A percentile compares a stretch with the other conserved stretches of the same genome.
phyloP scores from a whole-genome alignment of 2,113 vertebrate genomes.

The Pseudorhombus dupliciocellatus region DNA sequence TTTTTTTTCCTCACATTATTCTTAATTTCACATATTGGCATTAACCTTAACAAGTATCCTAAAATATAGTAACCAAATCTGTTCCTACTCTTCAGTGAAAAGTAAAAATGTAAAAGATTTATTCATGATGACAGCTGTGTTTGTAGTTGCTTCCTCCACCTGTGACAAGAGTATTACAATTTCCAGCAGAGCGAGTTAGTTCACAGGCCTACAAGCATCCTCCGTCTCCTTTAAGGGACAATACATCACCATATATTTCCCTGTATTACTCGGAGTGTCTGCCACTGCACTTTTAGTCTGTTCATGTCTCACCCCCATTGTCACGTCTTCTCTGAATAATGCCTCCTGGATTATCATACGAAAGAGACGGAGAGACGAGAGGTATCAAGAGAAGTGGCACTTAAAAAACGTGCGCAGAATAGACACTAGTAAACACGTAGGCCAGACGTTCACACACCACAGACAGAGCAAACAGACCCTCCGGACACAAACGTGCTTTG shows the following conservation, averaged over 20 bases:
- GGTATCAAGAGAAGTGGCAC: constrained; percentile 28
- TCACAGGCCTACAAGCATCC: neutral
- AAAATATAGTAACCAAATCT: no score
- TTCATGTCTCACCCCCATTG: constrained; percentile 12
- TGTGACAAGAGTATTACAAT: neutral
- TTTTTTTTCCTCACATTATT: neutral
- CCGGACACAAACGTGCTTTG: constrained; percentile 9
- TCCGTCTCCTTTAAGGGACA: neutral
- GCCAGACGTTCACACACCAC: neutral
- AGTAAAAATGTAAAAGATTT: neutral
- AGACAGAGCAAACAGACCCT: constrained; percentile 4
- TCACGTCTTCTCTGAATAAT: constrained; percentile 35
- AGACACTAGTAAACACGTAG: constrained; percentile 2
- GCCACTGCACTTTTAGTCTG: neutral
- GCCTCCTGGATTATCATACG: constrained; percentile 42
- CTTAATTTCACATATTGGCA: neutral
- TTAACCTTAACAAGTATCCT: neutral
- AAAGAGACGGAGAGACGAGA: constrained; percentile 22
- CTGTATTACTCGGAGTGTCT: neutral
- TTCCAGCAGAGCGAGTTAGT: neutral
- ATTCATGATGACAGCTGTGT: neutral
- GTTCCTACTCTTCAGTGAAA: no score
- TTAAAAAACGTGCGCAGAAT: constrained; percentile 7
- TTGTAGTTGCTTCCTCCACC: neutral
- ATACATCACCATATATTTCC: neutral